Evolutionary conservation across 2,113 vertebrate genomes (phyloP).

Genomic region (Psophia crepitans): DNA sequence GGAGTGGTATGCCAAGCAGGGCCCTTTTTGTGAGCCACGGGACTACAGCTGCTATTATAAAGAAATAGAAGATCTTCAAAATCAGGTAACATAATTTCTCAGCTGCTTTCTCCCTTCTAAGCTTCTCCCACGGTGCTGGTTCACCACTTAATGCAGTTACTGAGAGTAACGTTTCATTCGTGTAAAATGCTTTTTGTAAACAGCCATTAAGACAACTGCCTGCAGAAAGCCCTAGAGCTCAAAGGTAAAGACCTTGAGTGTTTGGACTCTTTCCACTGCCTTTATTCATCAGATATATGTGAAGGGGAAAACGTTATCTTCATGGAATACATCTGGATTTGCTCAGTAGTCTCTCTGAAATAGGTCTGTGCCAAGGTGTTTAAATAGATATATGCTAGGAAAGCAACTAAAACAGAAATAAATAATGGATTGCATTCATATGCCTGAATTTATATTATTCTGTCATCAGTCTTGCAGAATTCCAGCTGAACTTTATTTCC

Average conservation of each 20-base stretch:
- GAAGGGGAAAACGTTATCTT: neutral
- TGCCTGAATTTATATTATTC: neutral
- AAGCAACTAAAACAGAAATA: neutral
- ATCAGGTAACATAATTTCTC: constrained; percentile 53
- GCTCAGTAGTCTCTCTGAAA: neutral
- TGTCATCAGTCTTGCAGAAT: neutral
- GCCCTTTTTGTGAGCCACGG: constrained; percentile 9
- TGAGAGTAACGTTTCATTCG: neutral
- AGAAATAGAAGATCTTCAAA: constrained; percentile 69
- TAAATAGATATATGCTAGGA: neutral
- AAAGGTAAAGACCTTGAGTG: neutral
- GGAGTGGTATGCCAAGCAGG: constrained; percentile 74
- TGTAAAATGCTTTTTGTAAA: neutral
- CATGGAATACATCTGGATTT: neutral
- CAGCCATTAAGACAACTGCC: neutral
- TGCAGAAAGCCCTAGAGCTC: neutral
- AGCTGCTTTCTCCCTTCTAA: neutral
- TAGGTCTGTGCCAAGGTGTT: neutral
- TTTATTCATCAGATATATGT: neutral
- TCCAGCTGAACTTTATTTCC: neutral
- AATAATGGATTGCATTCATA: neutral
- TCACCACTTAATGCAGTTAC: neutral
- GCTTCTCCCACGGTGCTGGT: neutral
- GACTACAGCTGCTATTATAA: constrained; percentile 68
- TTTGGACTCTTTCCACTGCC: neutral